Conservation (phyloP, 2,113 vertebrate genomes). For the Saguinus midas region DNA sequence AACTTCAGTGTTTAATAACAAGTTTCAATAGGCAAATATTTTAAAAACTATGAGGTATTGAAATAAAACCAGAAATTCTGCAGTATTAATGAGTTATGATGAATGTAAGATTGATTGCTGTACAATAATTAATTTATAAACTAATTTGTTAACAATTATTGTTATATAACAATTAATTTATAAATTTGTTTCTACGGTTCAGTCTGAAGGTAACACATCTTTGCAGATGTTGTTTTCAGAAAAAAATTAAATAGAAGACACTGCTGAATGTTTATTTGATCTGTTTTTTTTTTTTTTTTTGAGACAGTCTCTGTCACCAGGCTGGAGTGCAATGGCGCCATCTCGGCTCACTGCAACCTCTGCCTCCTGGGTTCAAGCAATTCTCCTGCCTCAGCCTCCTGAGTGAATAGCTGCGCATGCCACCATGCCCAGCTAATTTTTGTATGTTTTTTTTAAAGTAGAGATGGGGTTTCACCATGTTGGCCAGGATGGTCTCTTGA, state of each 20-base stretch:
- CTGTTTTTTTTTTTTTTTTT: not conserved
- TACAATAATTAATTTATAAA: not conserved
- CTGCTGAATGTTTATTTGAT: not conserved
- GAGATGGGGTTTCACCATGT: no score
- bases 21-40: not conserved
- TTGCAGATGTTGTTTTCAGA: not conserved
- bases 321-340: no score
- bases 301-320: no score
- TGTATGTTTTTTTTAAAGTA: no score
- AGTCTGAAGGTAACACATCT: not conserved
- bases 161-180: not conserved
- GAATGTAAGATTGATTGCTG: not conserved
- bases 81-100: not conserved
- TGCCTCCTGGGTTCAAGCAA: no score
- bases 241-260: not conserved
- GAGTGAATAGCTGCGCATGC: fast-evolving
- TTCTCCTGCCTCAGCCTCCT: no score
- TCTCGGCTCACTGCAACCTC: no score
- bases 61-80: not conserved
- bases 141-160: no score
- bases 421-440: no score
- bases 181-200: not conserved
- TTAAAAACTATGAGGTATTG: not conserved
- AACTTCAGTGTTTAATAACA: not conserved
- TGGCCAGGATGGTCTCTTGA: no score